Percentiles rank a stretch among this genome's conserved stretches.
Conservation (phyloP, 2,797 vertebrate species). For the Gambelia wislizenii region DNA sequence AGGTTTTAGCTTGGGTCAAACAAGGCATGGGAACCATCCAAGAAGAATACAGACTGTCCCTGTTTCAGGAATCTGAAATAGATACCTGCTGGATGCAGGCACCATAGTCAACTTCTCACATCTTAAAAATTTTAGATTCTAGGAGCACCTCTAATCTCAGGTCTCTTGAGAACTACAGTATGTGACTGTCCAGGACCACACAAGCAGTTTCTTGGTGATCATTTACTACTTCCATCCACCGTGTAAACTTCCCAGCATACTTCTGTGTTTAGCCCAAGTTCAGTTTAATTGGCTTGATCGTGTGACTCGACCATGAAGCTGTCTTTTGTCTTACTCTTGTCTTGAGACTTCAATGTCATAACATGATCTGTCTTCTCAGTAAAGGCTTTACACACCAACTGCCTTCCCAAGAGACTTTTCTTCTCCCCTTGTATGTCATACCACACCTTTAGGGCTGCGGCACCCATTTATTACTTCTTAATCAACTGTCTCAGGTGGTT, state of each 20-base stretch:
- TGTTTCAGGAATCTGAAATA: background rate
- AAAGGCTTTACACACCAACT: constrained; percentile 7
- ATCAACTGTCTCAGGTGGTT: constrained; percentile 43
- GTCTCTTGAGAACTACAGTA: background rate
- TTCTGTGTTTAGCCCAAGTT: background rate
- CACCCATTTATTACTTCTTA: constrained; percentile 48
- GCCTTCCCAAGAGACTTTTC: constrained; percentile 5
- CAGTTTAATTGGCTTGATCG: constrained; percentile 19
- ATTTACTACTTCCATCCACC: background rate
- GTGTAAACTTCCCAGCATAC: background rate
- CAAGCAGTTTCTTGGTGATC: constrained; percentile 9
- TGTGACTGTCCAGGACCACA: background rate
- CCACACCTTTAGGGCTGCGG: constrained; percentile 42
- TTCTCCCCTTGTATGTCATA: constrained; percentile 19
- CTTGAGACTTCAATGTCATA: constrained; percentile 29
- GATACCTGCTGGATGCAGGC: background rate
- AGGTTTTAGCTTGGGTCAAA: background rate
- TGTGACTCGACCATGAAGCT: constrained; percentile 10
- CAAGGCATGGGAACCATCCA: background rate
- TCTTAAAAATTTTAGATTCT: background rate
- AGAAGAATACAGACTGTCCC: background rate
- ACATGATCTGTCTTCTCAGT: constrained; percentile 7
- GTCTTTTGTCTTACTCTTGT: constrained; percentile 6
- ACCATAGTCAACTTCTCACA: background rate
- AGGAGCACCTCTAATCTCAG: background rate